These are phyloP conservation scores for Hystrix brachyura DNA, from an alignment of 2,113 vertebrate genomes.

Conservation along the genomic window DNA sequence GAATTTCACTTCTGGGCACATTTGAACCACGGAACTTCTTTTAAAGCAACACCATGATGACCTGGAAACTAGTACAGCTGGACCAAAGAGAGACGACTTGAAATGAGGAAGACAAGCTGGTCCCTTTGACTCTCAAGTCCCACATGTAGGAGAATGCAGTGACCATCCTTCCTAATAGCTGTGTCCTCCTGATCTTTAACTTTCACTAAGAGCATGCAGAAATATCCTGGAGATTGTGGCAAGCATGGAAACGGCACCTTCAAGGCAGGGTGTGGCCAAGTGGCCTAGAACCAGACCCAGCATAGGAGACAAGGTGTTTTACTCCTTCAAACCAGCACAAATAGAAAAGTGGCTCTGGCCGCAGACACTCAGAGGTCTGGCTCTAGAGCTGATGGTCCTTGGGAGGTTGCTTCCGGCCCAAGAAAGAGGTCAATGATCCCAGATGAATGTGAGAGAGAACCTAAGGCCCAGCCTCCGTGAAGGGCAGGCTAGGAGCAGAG, in stretches of 20 bases:
- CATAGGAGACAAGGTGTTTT: not conserved
- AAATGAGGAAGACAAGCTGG: not conserved
- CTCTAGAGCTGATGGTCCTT: not conserved
- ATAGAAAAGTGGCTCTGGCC: not conserved
- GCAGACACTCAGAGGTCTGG: not conserved
- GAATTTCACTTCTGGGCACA: not conserved
- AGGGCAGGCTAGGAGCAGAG: not conserved
- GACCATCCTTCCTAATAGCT: not conserved
- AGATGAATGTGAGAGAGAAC: not conserved
- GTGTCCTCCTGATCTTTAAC: not conserved
- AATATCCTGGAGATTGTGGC: not conserved
- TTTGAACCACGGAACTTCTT: not conserved
- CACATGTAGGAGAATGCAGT: not conserved
- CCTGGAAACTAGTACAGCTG: not conserved
- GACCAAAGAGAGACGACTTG: not conserved
- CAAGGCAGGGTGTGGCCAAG: not conserved
- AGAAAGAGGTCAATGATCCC: not conserved
- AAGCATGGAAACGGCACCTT: not conserved
- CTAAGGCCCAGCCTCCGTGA: not conserved
- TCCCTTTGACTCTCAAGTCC: not conserved
- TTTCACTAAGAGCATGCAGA: not conserved
- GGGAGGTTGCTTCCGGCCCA: not conserved
- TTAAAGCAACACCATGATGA: not conserved
- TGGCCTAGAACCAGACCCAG: not conserved
- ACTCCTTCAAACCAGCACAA: not conserved